Evolutionary conservation across 2,797 vertebrate species (phyloP).

Genomic region (Diceros bicornis): DNA sequence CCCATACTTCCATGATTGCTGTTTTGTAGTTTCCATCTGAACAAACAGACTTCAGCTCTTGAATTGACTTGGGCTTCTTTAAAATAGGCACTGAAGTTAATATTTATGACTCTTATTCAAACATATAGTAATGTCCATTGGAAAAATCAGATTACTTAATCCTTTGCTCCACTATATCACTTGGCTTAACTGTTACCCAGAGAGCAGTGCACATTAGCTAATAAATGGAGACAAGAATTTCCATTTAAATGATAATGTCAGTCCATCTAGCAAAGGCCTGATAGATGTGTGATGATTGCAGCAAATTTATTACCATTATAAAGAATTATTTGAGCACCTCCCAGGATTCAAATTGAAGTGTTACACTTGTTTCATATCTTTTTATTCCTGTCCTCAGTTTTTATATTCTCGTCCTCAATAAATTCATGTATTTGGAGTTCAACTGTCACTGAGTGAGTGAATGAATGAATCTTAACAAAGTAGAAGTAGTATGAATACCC

Average conservation of each 20-base stretch:
- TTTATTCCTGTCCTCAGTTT: not conserved
- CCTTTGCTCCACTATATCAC: not conserved
- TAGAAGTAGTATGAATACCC: not conserved
- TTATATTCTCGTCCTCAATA: not conserved
- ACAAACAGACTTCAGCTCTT: not conserved
- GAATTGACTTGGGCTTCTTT: not conserved
- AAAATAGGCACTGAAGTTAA: not conserved
- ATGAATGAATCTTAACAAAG: not conserved
- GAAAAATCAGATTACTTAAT: not conserved
- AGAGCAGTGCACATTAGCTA: not conserved
- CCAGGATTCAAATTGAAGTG: not conserved
- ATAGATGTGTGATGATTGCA: not conserved
- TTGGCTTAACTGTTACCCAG: not conserved
- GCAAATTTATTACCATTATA: not conserved
- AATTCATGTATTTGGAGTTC: not conserved
- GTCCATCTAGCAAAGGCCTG: not conserved
- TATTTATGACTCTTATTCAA: not conserved
- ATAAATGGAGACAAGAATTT: not conserved
- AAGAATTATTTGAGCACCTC: not conserved
- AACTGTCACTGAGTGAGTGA: not conserved
- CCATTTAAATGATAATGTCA: not conserved
- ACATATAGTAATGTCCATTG: not conserved
- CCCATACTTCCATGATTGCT: accelerated
- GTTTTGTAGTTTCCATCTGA: not conserved
- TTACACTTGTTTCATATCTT: not conserved